These are phyloP conservation scores for Bruchidius siliquastri DNA, from an alignment of 2,888 invertebrate genomes.

Conservation along the genomic window DNA sequence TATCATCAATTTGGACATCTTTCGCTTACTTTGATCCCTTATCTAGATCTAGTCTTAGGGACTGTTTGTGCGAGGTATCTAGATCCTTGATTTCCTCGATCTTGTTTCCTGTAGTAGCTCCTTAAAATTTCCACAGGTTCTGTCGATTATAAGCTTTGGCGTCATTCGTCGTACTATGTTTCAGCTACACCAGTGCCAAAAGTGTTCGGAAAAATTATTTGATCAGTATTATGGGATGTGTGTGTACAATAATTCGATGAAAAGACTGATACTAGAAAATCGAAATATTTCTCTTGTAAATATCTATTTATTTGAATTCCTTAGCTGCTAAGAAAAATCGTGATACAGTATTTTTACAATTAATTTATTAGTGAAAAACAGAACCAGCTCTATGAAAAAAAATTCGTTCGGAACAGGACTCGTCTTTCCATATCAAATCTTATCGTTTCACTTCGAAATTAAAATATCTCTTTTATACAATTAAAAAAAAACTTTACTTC, in stretches of 20 bases:
- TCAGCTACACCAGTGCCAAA: slow-evolving; percentile 11
- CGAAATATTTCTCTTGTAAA: slow-evolving; percentile 14
- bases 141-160: not conserved
- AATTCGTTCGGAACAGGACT: not conserved
- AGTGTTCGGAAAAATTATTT: slow-evolving; percentile 16
- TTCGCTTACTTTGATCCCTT: no score
- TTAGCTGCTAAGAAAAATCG: not conserved
- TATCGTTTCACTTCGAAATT: no score
- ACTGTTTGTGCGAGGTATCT: no score
- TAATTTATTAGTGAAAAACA: not conserved
- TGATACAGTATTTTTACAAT: not conserved
- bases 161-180: slow-evolving; percentile 8
- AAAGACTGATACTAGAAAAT: slow-evolving; percentile 29
- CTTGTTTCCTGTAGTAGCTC: not conserved
- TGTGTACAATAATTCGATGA: slow-evolving; percentile 19
- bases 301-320: slow-evolving; percentile 15
- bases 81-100: no score
- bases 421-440: no score
- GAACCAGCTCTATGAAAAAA: not conserved
- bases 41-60: no score
- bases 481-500: no score
- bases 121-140: not conserved
- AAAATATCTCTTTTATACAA: no score
- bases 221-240: slow-evolving; percentile 29
- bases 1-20: no score